Evolutionary conservation across 2,888 invertebrate species (phyloP).

Genomic region (Mesorhabditis belari): DNA sequence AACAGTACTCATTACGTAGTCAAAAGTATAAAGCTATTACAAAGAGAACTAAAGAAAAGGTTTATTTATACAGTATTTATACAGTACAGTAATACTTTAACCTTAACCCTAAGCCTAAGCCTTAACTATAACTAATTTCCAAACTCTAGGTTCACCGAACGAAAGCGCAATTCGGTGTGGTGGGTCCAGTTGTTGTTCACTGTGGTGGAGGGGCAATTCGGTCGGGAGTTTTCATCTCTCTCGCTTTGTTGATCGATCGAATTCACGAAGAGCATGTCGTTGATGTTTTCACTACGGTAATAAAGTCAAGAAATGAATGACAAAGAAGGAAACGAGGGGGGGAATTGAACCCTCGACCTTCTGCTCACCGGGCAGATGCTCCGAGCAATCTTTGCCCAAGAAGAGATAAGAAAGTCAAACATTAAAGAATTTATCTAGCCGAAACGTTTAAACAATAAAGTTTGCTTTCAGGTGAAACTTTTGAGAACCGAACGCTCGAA

Average conservation of each 20-base stretch:
- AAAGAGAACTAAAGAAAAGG: too few species aligned
- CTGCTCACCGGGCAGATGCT: too few species aligned
- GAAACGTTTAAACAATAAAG: not conserved
- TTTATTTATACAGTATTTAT: too few species aligned
- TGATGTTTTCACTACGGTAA: conserved; percentile 91
- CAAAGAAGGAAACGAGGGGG: not conserved
- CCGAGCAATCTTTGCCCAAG: too few species aligned
- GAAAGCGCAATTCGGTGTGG: conserved; percentile 98
- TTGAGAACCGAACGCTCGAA: conserved; percentile 94
- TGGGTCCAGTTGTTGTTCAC: conserved; percentile 85
- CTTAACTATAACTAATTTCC: not conserved
- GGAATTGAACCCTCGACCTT: too few species aligned
- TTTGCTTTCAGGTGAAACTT: conserved; percentile 66
- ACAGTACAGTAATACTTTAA: too few species aligned
- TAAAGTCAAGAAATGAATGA: not conserved
- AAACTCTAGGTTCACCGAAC: conserved; percentile 75
- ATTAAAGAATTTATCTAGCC: not conserved
- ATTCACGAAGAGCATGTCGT: conserved; percentile 98
- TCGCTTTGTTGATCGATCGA: conserved; percentile 92
- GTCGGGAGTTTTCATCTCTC: conserved; percentile 93
- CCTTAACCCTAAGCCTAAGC: too few species aligned
- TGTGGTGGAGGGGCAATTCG: conserved; percentile 90
- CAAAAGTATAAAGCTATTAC: too few species aligned
- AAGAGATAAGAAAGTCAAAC: not conserved
- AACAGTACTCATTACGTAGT: too few species aligned